Evolutionary conservation across 2,888 invertebrate genomes (phyloP).

Genomic region (Parnassius apollo): DNA sequence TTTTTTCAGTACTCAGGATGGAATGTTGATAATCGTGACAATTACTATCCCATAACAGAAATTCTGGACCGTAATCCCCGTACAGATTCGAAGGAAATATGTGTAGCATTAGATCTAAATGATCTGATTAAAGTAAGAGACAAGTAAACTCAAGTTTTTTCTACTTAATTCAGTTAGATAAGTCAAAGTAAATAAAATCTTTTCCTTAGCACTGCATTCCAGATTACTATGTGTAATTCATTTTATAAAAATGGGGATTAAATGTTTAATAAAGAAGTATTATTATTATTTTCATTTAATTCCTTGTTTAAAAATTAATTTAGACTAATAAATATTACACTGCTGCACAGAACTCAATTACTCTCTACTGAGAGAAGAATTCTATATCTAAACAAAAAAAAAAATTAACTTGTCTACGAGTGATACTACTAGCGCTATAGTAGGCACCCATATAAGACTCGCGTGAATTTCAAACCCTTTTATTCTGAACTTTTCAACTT

Average conservation of each 20-base stretch:
- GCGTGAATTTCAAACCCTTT: too few species aligned
- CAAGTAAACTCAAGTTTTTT: slow-evolving; percentile 68
- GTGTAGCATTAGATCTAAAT: slow-evolving; percentile 78
- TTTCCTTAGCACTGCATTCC: slow-evolving; percentile 77
- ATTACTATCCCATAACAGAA: slow-evolving; percentile 82
- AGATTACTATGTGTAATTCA: slow-evolving; percentile 70
- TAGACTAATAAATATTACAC: too few species aligned
- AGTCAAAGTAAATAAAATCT: slow-evolving; percentile 65
- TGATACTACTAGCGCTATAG: too few species aligned
- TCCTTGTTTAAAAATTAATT: too few species aligned
- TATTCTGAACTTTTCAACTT: too few species aligned
- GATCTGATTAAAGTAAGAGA: slow-evolving; percentile 79
- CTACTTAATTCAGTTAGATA: slow-evolving; percentile 71
- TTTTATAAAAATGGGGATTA: slow-evolving; percentile 74
- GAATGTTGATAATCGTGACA: slow-evolving; percentile 81
- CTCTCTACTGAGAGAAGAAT: too few species aligned
- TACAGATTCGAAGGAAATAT: slow-evolving; percentile 78
- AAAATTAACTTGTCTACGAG: too few species aligned
- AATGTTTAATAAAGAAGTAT: slow-evolving; percentile 65
- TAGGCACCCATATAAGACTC: too few species aligned
- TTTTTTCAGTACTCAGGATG: slow-evolving; percentile 81
- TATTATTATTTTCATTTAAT: slow-evolving; percentile 2
- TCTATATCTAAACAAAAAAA: too few species aligned
- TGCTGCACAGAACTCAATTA: too few species aligned
- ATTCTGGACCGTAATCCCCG: slow-evolving; percentile 76